Conservation (phyloP, 1,140 invertebrate species). For the Oncopodura yosiiana region DNA sequence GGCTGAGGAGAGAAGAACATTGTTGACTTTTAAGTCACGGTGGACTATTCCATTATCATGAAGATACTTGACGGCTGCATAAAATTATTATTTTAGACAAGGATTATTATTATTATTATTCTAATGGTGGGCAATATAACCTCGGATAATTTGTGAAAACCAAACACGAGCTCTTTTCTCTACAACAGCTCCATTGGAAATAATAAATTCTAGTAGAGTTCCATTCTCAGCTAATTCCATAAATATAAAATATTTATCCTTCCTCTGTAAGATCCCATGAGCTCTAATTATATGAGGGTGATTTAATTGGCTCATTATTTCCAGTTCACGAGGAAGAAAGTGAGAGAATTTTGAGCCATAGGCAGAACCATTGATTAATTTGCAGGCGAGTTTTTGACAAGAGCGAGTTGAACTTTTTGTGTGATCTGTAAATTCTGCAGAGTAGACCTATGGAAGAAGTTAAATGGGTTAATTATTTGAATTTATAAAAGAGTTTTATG, state of each 20-base stretch:
- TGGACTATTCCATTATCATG: slow-evolving; percentile 64
- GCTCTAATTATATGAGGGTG: slow-evolving; percentile 71
- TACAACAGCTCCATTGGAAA: slow-evolving; percentile 48
- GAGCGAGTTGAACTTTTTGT: too few species aligned
- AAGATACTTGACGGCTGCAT: too few species aligned
- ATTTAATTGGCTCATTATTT: slow-evolving; percentile 65
- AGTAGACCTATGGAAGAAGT: too few species aligned
- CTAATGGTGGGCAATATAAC: too few species aligned
- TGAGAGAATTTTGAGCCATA: slow-evolving; percentile 66
- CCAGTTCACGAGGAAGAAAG: slow-evolving; percentile 79
- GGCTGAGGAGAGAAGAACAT: slow-evolving; percentile 57
- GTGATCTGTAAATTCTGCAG: too few species aligned
- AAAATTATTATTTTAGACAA: too few species aligned
- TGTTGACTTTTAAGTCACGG: slow-evolving; percentile 69
- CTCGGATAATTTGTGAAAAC: slow-evolving; percentile 52
- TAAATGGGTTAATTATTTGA: background rate
- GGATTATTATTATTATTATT: too few species aligned
- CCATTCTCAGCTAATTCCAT: slow-evolving; percentile 73
- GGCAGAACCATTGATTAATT: slow-evolving; percentile 72
- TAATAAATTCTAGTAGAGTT: slow-evolving; percentile 61
- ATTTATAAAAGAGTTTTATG: background rate
- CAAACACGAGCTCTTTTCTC: slow-evolving; percentile 55
- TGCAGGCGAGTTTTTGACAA: too few species aligned
- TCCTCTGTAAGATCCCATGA: slow-evolving; percentile 69
- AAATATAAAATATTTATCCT: slow-evolving; percentile 66